phyloP scores from a whole-genome alignment of 2,888 invertebrate genomes.

The Alviniconcha strummeri region DNA sequence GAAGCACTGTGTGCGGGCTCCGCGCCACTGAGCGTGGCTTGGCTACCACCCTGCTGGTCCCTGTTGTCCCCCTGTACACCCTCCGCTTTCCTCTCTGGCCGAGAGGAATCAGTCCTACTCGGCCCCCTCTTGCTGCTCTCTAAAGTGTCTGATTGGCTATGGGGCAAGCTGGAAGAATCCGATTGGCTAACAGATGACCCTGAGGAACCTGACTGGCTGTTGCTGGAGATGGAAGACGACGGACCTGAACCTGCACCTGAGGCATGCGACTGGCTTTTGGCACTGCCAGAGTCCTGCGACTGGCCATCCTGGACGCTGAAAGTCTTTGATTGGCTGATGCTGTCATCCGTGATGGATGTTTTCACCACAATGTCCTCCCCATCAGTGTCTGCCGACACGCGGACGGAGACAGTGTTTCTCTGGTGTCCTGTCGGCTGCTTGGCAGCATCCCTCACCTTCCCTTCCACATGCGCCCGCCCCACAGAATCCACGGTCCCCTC shows the following conservation, averaged over 20 bases:
- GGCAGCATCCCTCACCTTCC: neutral
- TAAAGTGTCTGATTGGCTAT: neutral
- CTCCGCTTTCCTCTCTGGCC: neutral
- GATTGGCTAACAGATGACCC: slow-evolving; percentile 10
- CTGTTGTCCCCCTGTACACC: neutral
- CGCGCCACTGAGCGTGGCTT: neutral
- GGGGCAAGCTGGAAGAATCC: slow-evolving; percentile 1
- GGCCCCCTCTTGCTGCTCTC: neutral
- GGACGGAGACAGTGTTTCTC: neutral
- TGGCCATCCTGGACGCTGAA: neutral
- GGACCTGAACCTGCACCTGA: neutral
- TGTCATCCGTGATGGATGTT: neutral
- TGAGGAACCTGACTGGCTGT: neutral
- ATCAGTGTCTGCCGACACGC: neutral
- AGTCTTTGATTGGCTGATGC: slow-evolving; percentile 11
- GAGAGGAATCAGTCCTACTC: neutral
- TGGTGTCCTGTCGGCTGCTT: neutral
- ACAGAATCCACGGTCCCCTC: slow-evolving; percentile 5
- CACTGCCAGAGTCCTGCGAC: slow-evolving; percentile 1
- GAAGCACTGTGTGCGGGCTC: neutral
- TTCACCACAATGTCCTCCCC: slow-evolving; percentile 18
- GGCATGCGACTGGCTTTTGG: neutral
- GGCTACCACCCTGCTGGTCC: neutral
- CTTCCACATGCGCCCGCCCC: slow-evolving; percentile 23
- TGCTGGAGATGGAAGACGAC: neutral